Evolutionary conservation across 2,888 invertebrate genomes (phyloP).

Genomic region (Xestia ashworthii): DNA sequence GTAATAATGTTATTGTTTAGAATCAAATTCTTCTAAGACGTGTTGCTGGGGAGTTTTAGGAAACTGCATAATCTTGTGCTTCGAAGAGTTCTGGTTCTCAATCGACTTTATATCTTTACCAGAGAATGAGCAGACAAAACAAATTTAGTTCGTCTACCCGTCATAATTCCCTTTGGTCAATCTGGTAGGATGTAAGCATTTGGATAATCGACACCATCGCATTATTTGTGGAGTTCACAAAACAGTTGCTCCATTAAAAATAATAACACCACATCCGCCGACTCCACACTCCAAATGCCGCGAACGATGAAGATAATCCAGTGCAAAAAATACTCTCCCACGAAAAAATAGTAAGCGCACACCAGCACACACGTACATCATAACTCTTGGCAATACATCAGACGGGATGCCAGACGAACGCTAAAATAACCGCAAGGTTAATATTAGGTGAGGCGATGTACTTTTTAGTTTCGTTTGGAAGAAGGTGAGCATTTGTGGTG

Average conservation of each 20-base stretch:
- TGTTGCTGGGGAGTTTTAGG: too few relatives aligned
- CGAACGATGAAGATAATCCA: background rate
- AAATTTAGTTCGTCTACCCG: too few relatives aligned
- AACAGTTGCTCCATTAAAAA: background rate
- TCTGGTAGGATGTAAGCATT: background rate
- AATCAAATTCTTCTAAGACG: too few relatives aligned
- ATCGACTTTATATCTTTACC: too few relatives aligned
- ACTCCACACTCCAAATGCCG: background rate
- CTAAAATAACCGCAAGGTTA: slow-evolving; percentile 60
- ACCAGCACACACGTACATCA: slow-evolving; percentile 43
- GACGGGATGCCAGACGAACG: slow-evolving; percentile 66
- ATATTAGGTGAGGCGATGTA: slow-evolving; percentile 20
- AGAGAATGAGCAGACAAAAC: too few relatives aligned
- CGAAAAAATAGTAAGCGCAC: slow-evolving; percentile 19
- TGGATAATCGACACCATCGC: background rate
- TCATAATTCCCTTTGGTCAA: too few relatives aligned
- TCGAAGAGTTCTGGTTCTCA: too few relatives aligned
- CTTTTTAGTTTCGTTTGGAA: slow-evolving; percentile 30
- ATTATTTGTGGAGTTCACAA: background rate
- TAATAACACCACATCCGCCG: background rate
- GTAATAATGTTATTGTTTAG: too few relatives aligned
- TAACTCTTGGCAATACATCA: slow-evolving; percentile 65
- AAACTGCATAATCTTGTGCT: too few relatives aligned
- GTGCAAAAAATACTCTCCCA: slow-evolving; percentile 28
- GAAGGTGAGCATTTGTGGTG: background rate